These are phyloP conservation scores for Aproaerema taeniolella DNA, from an alignment of 2,888 invertebrate species.

Conservation along the genomic window DNA sequence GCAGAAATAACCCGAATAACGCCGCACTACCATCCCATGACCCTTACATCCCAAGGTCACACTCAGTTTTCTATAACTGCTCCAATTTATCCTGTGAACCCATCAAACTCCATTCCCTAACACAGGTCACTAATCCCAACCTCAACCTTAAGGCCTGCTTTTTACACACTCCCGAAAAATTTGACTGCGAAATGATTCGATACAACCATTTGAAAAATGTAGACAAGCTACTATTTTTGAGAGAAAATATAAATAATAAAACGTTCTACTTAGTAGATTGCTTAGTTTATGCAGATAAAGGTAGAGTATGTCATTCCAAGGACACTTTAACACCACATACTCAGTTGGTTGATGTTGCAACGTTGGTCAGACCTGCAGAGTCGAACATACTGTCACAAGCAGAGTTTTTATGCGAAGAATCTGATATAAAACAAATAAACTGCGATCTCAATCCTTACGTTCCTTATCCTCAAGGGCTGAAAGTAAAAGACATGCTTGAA, in stretches of 20 bases:
- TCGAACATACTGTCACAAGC: slow-evolving; percentile 50
- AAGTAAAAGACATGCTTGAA: slow-evolving; percentile 35
- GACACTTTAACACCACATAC: slow-evolving; percentile 36
- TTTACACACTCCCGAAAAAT: slow-evolving; percentile 26
- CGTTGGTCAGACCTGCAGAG: slow-evolving; percentile 48
- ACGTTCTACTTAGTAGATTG: slow-evolving; percentile 57
- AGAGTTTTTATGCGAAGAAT: slow-evolving; percentile 61
- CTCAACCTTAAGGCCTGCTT: slow-evolving; percentile 43
- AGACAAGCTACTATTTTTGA: slow-evolving; percentile 55
- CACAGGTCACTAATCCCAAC: slow-evolving; percentile 39
- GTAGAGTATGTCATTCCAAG: slow-evolving; percentile 48
- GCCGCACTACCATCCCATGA: slow-evolving; percentile 52
- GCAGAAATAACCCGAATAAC: slow-evolving; percentile 23
- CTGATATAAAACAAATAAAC: slow-evolving; percentile 30
- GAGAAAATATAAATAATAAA: slow-evolving; percentile 42
- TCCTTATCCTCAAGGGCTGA: slow-evolving; percentile 41
- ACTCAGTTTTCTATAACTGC: slow-evolving; percentile 46
- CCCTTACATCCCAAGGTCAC: slow-evolving; percentile 53
- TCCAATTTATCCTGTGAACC: slow-evolving; percentile 36
- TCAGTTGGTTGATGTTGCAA: slow-evolving; percentile 48
- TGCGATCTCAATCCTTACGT: slow-evolving; percentile 53
- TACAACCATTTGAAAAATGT: slow-evolving; percentile 52
- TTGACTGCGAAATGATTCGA: slow-evolving; percentile 45
- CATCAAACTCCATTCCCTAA: slow-evolving; percentile 41
- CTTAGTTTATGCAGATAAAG: slow-evolving; percentile 50